Percentiles rank a stretch among this genome's conserved stretches.
Evolutionary conservation across 2,888 invertebrate genomes (phyloP).

Genomic region (Spicauda simplicius): DNA sequence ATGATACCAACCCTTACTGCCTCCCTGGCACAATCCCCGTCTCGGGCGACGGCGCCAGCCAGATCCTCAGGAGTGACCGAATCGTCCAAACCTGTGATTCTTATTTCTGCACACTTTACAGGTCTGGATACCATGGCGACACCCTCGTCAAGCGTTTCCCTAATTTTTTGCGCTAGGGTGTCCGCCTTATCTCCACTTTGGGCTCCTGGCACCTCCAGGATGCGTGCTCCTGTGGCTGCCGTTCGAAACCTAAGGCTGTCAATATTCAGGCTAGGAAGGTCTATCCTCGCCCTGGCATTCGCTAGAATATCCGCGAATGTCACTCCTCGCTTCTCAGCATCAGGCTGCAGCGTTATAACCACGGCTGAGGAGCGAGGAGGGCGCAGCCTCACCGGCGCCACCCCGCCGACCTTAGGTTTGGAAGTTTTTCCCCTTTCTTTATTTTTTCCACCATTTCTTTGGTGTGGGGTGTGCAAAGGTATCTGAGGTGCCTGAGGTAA

Average conservation of each 20-base stretch:
- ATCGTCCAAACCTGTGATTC: slow-evolving; percentile 34
- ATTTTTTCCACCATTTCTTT: too few species aligned
- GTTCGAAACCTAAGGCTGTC: slow-evolving; percentile 10
- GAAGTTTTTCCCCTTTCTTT: too few species aligned
- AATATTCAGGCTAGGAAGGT: slow-evolving; percentile 20
- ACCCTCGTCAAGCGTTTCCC: slow-evolving; percentile 12
- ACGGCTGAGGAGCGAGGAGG: slow-evolving; percentile 3
- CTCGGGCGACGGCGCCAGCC: slow-evolving; percentile 4
- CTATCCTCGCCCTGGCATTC: slow-evolving; percentile 8
- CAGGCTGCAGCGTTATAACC: slow-evolving; percentile 9
- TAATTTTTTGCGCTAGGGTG: slow-evolving; percentile 29
- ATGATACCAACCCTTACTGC: slow-evolving; percentile 13
- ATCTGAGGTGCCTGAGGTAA: too few species aligned
- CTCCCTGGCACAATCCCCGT: slow-evolving; percentile 22
- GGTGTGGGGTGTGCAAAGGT: too few species aligned
- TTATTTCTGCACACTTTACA: slow-evolving; percentile 27
- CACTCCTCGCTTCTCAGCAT: slow-evolving; percentile 20
- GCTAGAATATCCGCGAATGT: slow-evolving; percentile 14
- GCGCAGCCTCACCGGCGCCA: neutral
- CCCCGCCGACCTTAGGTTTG: too few species aligned
- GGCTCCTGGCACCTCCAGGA: slow-evolving; percentile 34
- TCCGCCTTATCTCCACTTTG: slow-evolving; percentile 31
- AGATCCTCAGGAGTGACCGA: too few species aligned
- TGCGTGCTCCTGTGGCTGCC: slow-evolving; percentile 35
- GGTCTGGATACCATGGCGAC: slow-evolving; percentile 34